phyloP scores from a whole-genome alignment of 2,888 invertebrate genomes.

The Caradrina clavipalpis region DNA sequence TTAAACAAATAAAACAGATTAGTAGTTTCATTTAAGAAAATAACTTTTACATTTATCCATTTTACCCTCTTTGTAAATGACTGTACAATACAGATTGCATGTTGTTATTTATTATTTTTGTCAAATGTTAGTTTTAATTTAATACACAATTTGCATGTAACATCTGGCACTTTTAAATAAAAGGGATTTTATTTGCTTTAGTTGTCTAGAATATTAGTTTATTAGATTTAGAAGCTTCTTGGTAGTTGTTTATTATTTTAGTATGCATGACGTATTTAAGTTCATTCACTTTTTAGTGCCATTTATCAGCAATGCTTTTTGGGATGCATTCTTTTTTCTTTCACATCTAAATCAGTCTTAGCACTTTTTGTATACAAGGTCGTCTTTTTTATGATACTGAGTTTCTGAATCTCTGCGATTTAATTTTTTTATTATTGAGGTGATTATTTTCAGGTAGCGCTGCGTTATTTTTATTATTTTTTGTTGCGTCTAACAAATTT shows the following conservation, averaged over 20 bases:
- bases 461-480: too few species aligned
- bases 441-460: too few species aligned
- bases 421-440: too few species aligned
- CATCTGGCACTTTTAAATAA: slow-evolving; percentile 10
- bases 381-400: too few species aligned
- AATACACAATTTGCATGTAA: slow-evolving; percentile 8
- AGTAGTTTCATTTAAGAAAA: too few species aligned
- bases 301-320: not conserved
- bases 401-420: too few species aligned
- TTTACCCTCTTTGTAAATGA: slow-evolving; percentile 11
- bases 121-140: not conserved
- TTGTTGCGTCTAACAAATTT: too few species aligned
- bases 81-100: slow-evolving; percentile 1
- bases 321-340: not conserved
- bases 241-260: not conserved
- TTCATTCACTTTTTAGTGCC: not conserved
- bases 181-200: not conserved
- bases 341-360: not conserved
- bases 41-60: not conserved
- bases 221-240: not conserved
- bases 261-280: not conserved
- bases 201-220: not conserved
- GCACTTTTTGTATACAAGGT: too few species aligned
- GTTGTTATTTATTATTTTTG: not conserved
- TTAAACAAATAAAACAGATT: too few species aligned